phyloP scores from a whole-genome alignment of 2,113 vertebrate genomes.

The Calyptomena viridis region DNA sequence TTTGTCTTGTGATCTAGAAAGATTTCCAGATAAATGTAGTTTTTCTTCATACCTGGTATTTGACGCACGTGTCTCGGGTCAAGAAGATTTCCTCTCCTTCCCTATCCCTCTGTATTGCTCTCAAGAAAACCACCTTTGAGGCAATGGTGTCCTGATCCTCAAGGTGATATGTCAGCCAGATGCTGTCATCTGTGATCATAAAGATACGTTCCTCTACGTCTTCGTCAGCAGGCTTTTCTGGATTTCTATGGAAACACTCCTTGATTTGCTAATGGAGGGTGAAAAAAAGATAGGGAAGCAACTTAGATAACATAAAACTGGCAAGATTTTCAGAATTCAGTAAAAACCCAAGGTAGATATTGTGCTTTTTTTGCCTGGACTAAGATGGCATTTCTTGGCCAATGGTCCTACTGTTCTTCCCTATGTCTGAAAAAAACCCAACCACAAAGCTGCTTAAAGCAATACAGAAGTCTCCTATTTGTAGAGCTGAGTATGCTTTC shows the following conservation, averaged over 20 bases:
- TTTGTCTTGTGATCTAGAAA: not conserved
- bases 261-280: conserved; percentile 77
- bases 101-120: conserved; percentile 52
- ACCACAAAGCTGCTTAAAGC: not conserved
- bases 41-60: conserved; percentile 75
- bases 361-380: not conserved
- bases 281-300: not conserved
- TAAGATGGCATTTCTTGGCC: not conserved
- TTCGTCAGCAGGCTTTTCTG: conserved; percentile 72
- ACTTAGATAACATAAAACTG: not conserved
- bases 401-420: not conserved
- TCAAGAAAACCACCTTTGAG: conserved; percentile 78
- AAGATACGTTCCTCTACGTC: conserved; percentile 85
- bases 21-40: not conserved
- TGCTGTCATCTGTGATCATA: conserved; percentile 64
- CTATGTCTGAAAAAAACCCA: not conserved
- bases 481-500: not conserved
- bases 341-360: not conserved
- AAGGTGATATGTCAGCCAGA: conserved; percentile 83
- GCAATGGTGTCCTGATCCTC: conserved; percentile 74
- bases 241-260: conserved; percentile 84
- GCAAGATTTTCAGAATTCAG: not conserved
- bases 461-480: not conserved
- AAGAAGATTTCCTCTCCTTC: conserved; percentile 64
- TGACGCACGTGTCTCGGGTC: conserved; percentile 72